phyloP scores from a whole-genome alignment of 23 tunicate species.

The Halocynthia aurantium region DNA sequence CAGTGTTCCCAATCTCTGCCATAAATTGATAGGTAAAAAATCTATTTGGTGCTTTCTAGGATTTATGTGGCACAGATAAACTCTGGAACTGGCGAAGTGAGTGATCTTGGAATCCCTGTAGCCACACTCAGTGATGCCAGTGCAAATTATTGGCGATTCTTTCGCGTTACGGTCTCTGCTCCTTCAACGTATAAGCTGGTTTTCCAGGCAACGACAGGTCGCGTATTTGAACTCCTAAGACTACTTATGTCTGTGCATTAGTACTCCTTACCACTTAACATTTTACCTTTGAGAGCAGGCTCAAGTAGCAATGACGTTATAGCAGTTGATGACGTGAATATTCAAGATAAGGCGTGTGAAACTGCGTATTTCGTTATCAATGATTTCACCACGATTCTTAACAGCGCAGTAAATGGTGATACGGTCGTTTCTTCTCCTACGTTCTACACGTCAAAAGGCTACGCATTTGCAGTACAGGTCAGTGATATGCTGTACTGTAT shows the following conservation, averaged over 20 bases:
- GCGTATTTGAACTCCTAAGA: too few relatives aligned
- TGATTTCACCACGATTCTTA: conserved; percentile 33
- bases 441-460: conserved; percentile 68
- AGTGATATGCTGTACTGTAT: too few relatives aligned
- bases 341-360: conserved; percentile 79
- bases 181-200: background rate
- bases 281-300: background rate
- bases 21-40: too few relatives aligned
- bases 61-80: conserved; percentile 3
- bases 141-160: conserved; percentile 8
- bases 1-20: too few relatives aligned
- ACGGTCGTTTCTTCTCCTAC: conserved; percentile 33
- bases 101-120: background rate
- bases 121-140: background rate
- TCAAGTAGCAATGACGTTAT: conserved; percentile 37
- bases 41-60: background rate
- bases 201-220: background rate
- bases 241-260: too few relatives aligned
- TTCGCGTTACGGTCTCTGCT: conserved; percentile 11
- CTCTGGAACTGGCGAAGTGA: conserved; percentile 4
- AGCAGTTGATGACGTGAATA: conserved; percentile 82
- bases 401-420: background rate
- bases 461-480: conserved; percentile 60
- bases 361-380: conserved; percentile 50
- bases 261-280: too few relatives aligned